Evolutionary conservation across 2,888 invertebrate species (phyloP), one percentile per base, ranked within the genome.

Genomic region (Macrostomum cliftonense): DNA sequence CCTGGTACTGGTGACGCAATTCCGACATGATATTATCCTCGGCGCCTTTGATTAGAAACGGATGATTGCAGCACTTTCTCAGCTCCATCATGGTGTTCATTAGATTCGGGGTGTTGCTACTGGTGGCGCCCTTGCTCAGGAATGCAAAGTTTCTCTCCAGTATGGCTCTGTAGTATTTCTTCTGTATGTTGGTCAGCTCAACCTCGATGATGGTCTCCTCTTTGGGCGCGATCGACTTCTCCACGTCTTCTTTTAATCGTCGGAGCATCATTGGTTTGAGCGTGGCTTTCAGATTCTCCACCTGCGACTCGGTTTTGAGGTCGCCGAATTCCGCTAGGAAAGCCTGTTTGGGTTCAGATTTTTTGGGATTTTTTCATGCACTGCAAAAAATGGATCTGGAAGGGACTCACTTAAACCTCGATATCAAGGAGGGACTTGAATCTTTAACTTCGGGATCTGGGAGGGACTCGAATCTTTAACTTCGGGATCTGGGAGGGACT

Each of bases 31-130:
- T 28, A 9, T 28, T 28, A 9, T 28, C 28, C 73, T 95, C 95
- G 45, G 95, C 95, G 54, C 77, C 95, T 70, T 93, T 93, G 39
- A 99, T 75, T 51, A 97, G 76, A 73, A 91, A 97, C 0, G 97
- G 97, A 76, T 99, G 97, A 60, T 97, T 97, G 68, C 97, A 99
- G 68, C 97, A 99, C 67, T 99, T 99, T 58, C 97, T 75, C 53
- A 97, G 73, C 71, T 97, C 95, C 97, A 97, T 99, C 95, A 99
- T 95, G 0, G 95, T 95, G 67, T 97, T 97, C 91, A 99, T 95
- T 49, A 97, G 77, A 9, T 28, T 28, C 5, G 28, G 28, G 5
- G 28, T 28, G 9, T 28, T 28, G 28, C 28, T 28, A 9, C 28
- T 28, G 28, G 28, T 28, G 28, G 28, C 28, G 9, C 28, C 93